Evolutionary conservation across 2,888 invertebrate genomes (phyloP).

Genomic region (Polydrusus pterygomalis): DNA sequence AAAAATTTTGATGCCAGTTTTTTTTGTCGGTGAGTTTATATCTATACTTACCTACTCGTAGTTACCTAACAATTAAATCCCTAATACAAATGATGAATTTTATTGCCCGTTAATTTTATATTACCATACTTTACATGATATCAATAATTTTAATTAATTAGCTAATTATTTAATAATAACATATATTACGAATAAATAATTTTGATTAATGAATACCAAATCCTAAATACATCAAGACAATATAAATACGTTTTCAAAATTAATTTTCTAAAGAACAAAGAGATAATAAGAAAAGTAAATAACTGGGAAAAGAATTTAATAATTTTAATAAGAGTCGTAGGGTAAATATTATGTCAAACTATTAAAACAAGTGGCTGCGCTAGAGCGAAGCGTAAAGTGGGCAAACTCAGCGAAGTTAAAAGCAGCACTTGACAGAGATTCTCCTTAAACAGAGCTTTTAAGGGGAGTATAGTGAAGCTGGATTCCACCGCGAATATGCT

Average conservation of each 20-base stretch:
- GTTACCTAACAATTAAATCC: too few relatives aligned
- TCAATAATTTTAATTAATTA: background rate
- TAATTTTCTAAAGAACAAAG: conserved; percentile 18
- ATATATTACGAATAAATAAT: background rate
- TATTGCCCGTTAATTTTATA: too few relatives aligned
- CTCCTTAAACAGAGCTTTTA: conserved; percentile 47
- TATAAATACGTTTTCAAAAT: conserved; percentile 14
- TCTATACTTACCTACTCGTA: too few relatives aligned
- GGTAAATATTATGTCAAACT: conserved; percentile 23
- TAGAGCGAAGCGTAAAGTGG: conserved; percentile 31
- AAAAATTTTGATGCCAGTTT: too few relatives aligned
- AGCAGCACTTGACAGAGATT: conserved; percentile 40
- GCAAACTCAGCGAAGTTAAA: conserved; percentile 37
- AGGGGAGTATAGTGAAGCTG: conserved; percentile 64
- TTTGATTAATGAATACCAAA: background rate
- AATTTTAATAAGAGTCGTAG: conserved; percentile 25
- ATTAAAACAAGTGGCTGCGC: conserved; percentile 30
- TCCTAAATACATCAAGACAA: background rate
- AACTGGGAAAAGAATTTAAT: conserved; percentile 21
- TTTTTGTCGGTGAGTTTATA: too few relatives aligned
- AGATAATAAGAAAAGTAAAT: conserved; percentile 23
- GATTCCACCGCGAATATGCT: conserved; percentile 72
- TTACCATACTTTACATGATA: too few relatives aligned
- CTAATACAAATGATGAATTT: too few relatives aligned
- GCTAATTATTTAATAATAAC: background rate